phyloP scores from a whole-genome alignment of 2,797 vertebrate species.

The Melanotaenia pygmaea region DNA sequence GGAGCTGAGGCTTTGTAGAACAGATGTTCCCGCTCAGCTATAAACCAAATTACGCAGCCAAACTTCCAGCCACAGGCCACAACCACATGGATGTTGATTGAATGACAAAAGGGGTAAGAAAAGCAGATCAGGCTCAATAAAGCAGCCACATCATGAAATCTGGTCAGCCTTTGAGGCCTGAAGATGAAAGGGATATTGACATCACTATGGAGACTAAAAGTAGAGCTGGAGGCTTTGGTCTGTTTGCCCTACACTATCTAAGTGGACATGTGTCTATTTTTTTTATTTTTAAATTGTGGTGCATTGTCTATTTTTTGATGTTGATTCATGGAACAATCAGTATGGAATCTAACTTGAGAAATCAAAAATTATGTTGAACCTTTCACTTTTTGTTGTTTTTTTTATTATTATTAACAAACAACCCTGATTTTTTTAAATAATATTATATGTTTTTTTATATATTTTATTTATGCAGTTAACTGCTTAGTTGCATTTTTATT shows the following conservation, averaged over 20 bases:
- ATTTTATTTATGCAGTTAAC: not conserved
- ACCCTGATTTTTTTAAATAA: not conserved
- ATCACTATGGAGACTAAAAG: slow-evolving; percentile 75
- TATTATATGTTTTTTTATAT: not conserved
- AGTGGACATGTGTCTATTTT: slow-evolving; percentile 33
- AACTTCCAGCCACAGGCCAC: slow-evolving; percentile 62
- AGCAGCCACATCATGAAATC: slow-evolving; percentile 74
- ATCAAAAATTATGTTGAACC: slow-evolving; percentile 23
- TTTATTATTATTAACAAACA: not conserved
- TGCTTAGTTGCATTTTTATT: not conserved
- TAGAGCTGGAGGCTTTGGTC: slow-evolving; percentile 58
- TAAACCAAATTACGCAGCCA: slow-evolving; percentile 77
- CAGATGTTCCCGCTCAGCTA: slow-evolving; percentile 81
- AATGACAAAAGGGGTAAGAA: slow-evolving; percentile 65
- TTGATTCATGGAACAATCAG: slow-evolving; percentile 6
- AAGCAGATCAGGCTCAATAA: slow-evolving; percentile 75
- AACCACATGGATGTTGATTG: slow-evolving; percentile 72
- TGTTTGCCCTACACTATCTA: slow-evolving; percentile 23
- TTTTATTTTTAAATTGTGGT: slow-evolving; percentile 23
- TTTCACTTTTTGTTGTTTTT: too few species aligned
- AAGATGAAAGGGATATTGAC: slow-evolving; percentile 73
- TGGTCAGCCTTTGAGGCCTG: slow-evolving; percentile 72
- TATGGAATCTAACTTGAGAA: slow-evolving; percentile 10
- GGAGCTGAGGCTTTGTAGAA: slow-evolving; percentile 69
- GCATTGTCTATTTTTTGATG: slow-evolving; percentile 36